Evolutionary conservation across 2,888 invertebrate species (phyloP), one percentile per base, ranked within the genome.

Genomic region (Meta bourneti): DNA sequence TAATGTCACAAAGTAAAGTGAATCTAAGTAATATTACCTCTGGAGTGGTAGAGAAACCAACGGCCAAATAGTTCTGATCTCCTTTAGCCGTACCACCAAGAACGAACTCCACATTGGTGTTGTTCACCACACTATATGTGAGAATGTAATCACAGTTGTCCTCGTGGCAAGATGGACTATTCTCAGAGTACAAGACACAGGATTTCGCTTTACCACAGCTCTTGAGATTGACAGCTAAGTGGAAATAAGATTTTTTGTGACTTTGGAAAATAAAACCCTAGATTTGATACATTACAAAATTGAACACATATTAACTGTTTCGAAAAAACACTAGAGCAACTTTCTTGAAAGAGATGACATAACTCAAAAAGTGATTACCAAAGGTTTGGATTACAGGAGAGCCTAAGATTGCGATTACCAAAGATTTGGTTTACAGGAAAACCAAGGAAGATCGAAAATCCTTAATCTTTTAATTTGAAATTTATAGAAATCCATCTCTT

Each of bases 91-190:
- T 77, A 34, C 92, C 92, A 11, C 92, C 92, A n/a, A 92, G 89
- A 69, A 92, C 92, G 20, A 92, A 89, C 54, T 92, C 92, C 6
- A 92, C 84, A 54, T 54, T 89, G 5, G 92, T 92, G 9, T 8
- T 89, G 61, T 92, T 92, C 0, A 92, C 72, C 6, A 92, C 92
- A 51, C 71, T 89, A 51, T 92, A 92, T 9, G 89, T 89, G n/a
- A 92, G 82, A 19, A 92, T 92, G 77, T 92, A 92, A 49, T 92
- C 92, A n/a, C 92, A 92, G 48, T 89, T 86, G 80, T 92, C 92
- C 49, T 92, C 86, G 20, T 92, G 92, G 70, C 92, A 92, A 0
- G 92, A 92, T 4, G 80, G 19, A 7, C 74, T 85, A 7, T 77
- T 72, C 54, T 92, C 92, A n/a, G 92, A 92, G 54, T 92, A 92